Conservation (phyloP, 2,113 vertebrate genomes). For the Camelus dromedarius region DNA sequence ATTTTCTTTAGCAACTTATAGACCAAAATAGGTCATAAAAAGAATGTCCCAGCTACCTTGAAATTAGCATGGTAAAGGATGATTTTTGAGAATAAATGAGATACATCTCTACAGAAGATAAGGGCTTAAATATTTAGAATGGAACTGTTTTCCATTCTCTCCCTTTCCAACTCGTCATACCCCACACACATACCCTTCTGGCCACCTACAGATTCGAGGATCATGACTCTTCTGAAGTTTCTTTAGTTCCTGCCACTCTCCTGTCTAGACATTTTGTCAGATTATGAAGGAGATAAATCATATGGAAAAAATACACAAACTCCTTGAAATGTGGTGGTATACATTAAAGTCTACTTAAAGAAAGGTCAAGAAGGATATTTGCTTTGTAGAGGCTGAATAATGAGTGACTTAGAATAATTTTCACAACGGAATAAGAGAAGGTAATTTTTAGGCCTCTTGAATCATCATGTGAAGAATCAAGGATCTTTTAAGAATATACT, state of each 20-base stretch:
- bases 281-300: neutral
- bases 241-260: constrained; percentile 8
- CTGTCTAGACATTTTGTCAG: neutral
- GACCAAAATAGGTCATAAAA: neutral
- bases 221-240: neutral
- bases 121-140: neutral
- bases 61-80: neutral
- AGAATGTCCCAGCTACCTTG: neutral
- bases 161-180: neutral
- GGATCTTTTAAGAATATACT: neutral
- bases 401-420: neutral
- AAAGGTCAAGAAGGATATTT: neutral
- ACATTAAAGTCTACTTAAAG: neutral
- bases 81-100: neutral
- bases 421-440: neutral
- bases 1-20: constrained; percentile 7
- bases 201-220: neutral
- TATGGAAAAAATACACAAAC: neutral
- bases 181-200: neutral
- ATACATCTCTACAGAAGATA: neutral
- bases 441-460: neutral
- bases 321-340: neutral
- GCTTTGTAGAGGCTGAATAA: neutral
- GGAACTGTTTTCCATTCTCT: neutral
- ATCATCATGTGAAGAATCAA: neutral